Evolutionary conservation across 2,888 invertebrate species (phyloP).

Genomic region (Sphaeridia pumilis): DNA sequence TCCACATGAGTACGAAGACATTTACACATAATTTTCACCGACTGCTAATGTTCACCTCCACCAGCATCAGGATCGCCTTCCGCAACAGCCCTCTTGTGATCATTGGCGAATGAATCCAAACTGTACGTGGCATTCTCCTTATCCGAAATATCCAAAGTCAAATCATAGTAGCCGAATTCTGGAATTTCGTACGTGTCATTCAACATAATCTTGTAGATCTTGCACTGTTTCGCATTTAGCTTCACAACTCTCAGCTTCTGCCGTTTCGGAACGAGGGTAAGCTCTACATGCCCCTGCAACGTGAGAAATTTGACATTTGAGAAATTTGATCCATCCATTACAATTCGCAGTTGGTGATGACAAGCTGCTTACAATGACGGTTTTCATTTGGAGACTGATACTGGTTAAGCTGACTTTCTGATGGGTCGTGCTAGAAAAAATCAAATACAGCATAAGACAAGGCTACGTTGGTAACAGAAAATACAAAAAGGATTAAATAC

Average conservation of each 20-base stretch:
- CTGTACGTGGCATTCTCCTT: constrained; percentile 23
- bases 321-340: constrained; percentile 4
- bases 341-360: neutral
- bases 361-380: constrained; percentile 69
- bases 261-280: constrained; percentile 74
- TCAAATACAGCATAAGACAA: constrained; percentile 6
- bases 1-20: too few species aligned
- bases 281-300: constrained; percentile 80
- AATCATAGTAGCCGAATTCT: constrained; percentile 87
- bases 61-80: constrained; percentile 29
- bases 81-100: constrained; percentile 26
- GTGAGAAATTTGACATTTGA: constrained; percentile 17
- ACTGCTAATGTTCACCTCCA: too few species aligned
- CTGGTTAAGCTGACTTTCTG: constrained; percentile 89
- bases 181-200: constrained; percentile 87
- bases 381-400: constrained; percentile 82
- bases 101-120: constrained; percentile 25
- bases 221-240: constrained; percentile 87
- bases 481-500: constrained; percentile 28
- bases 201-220: constrained; percentile 74
- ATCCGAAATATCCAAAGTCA: constrained; percentile 71
- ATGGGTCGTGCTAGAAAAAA: constrained; percentile 76
- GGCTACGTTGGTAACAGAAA: too few species aligned
- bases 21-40: too few species aligned
- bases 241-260: constrained; percentile 72